phyloP scores from a whole-genome alignment of 2,113 vertebrate genomes.

The Xenopus laevis region DNA sequence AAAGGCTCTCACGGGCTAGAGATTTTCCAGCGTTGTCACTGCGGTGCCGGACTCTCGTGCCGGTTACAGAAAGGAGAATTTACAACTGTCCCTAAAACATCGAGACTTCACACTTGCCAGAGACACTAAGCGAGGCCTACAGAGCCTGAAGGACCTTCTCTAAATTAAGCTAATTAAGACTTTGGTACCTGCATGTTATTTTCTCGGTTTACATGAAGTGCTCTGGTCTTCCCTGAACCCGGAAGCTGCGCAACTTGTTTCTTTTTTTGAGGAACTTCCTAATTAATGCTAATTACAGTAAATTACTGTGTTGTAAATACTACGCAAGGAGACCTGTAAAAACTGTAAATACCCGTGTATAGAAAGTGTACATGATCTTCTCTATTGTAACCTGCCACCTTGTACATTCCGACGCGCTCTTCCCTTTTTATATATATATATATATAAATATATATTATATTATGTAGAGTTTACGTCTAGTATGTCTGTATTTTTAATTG shows the following conservation, averaged over 20 bases:
- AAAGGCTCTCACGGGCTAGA: constrained; percentile 90
- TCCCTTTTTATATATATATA: constrained; percentile 60
- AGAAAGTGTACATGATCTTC: constrained; percentile 10
- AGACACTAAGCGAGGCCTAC: constrained; percentile 65
- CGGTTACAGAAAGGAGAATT: constrained; percentile 75
- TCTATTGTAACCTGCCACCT: constrained; percentile 46
- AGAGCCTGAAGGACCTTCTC: not conserved
- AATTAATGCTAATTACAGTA: constrained; percentile 85
- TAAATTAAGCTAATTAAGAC: constrained; percentile 4
- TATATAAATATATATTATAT: too few relatives aligned
- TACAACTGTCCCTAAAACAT: constrained; percentile 65
- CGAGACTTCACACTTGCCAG: constrained; percentile 93
- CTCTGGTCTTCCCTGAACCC: constrained; percentile 59
- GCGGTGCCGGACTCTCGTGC: constrained; percentile 82
- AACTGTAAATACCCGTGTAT: constrained; percentile 69
- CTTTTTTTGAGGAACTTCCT: constrained; percentile 80
- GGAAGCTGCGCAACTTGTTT: constrained; percentile 75
- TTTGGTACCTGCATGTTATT: constrained; percentile 1
- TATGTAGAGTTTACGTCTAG: constrained; percentile 50
- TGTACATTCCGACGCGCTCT: constrained; percentile 82
- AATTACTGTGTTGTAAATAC: constrained; percentile 99
- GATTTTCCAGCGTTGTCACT: constrained; percentile 95
- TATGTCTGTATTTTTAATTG: constrained; percentile 58
- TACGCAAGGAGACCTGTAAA: constrained; percentile 72
- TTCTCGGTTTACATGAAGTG: constrained; percentile 62